Evolutionary conservation across 2,113 vertebrate species (phyloP), one percentile per base, ranked within the genome.

Genomic region (Myotis davidii): DNA sequence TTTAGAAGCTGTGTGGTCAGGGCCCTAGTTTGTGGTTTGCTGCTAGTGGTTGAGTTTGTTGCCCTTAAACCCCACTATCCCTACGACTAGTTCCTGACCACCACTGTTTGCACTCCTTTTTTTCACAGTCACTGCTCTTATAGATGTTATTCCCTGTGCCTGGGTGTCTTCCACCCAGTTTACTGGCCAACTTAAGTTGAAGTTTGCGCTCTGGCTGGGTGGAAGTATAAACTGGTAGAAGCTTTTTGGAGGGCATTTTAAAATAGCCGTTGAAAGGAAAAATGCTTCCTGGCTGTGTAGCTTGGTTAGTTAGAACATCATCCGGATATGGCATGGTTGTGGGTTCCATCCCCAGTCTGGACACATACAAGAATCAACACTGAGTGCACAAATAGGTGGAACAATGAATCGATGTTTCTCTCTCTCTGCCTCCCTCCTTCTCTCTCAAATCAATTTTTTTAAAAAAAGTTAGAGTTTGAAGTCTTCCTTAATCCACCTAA

Each of bases 21-120:
- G 16, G 4, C 21, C 77, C 78, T 69, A 82, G 10, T 74, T 56
- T 70, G 77, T 88, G 78, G 20, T 69, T 87, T 70, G 2, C 34
- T 83, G 16, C 42, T 18, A 73, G n/a, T 54, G 69, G 74, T 91
- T 95, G 65, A 52, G 37, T 91, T 81, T 56, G n/a, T 95, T 88
- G 59, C 52, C 45, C 17, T 78, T 76, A 72, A 92, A 86, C 48
- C 56, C n/a, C 6, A 73, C 69, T 79, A 91, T 70, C 73, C 20
- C 18, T 29, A 4, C 56, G 16, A n/a, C 25, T 88, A 73, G 59
- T 42, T 81, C 21, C 34, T 96, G 89, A 32, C n/a, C 10, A 72
- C 34, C 37, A 23, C 25, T 50, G 9, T 87, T 73, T 74, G 6
- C 3, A 42, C 3, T 81, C 3, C n/a, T 42, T 20, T 39, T 83